Percentiles rank a stretch among this genome's conserved stretches.
Conservation (phyloP, 2,888 invertebrate species). For the Petrolisthes manimaculis region DNA sequence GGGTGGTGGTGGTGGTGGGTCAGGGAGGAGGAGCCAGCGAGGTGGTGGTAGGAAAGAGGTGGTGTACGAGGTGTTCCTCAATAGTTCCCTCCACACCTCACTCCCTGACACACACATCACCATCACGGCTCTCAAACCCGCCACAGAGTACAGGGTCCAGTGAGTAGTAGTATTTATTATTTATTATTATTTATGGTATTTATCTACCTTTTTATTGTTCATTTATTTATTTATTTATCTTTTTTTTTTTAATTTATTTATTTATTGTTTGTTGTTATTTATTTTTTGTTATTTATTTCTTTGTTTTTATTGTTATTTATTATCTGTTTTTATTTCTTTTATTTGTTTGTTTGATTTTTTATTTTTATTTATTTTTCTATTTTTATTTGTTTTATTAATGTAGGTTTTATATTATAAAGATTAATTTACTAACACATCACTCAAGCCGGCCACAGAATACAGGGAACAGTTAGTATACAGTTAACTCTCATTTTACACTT, state of each 20-base stretch:
- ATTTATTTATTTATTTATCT: too few relatives aligned
- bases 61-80: constrained; percentile 85
- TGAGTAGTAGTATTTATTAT: too few relatives aligned
- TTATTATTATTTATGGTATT: neutral
- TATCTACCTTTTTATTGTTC: neutral
- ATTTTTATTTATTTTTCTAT: too few relatives aligned
- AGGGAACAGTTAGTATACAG: too few relatives aligned
- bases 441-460: too few relatives aligned
- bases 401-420: too few relatives aligned
- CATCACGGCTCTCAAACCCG: constrained; percentile 87
- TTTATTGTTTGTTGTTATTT: neutral
- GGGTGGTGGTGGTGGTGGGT: too few relatives aligned
- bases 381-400: too few relatives aligned
- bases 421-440: too few relatives aligned
- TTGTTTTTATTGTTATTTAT: neutral
- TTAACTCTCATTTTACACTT: too few relatives aligned
- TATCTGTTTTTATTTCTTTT: neutral
- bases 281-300: neutral
- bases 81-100: constrained; percentile 87
- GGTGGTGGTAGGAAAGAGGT: constrained; percentile 22
- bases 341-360: too few relatives aligned
- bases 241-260: neutral
- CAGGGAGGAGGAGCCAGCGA: too few relatives aligned
- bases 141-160: constrained; percentile 88
- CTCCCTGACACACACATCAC: constrained; percentile 81